Percentiles rank a stretch among this genome's conserved stretches.
phyloP scores from a whole-genome alignment of 2,888 invertebrate genomes.

The Agriotes lineatus region DNA sequence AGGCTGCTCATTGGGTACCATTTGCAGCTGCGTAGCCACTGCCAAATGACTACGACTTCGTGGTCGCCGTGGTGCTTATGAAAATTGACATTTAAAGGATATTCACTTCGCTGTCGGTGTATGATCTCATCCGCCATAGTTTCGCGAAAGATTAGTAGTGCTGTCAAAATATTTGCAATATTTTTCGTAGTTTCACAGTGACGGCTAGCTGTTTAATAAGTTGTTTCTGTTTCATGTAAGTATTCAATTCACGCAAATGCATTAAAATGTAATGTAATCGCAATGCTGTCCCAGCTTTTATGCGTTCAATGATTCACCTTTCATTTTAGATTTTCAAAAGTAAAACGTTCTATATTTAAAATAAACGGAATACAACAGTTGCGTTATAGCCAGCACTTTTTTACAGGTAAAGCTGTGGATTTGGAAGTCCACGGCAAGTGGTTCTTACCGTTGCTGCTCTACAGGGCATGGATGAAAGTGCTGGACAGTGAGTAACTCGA shows the following conservation, averaged over 20 bases:
- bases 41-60: background rate
- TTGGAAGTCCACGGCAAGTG: slow-evolving; percentile 33
- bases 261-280: too few species aligned
- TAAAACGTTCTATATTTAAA: slow-evolving; percentile 5
- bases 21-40: background rate
- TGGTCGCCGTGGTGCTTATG: background rate
- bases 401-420: slow-evolving; percentile 38
- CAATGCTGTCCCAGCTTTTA: too few species aligned
- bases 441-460: slow-evolving; percentile 46
- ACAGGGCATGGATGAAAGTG: slow-evolving; percentile 50
- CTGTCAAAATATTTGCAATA: slow-evolving; percentile 15
- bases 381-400: background rate
- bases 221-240: slow-evolving; percentile 17
- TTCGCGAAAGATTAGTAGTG: slow-evolving; percentile 16
- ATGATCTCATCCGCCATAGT: slow-evolving; percentile 44
- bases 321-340: background rate
- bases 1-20: too few species aligned
- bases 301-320: background rate
- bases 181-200: slow-evolving; percentile 12
- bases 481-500: slow-evolving; percentile 45
- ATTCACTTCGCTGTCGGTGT: slow-evolving; percentile 21
- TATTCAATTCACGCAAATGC: background rate
- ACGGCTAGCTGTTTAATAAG: background rate
- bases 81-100: slow-evolving; percentile 13
- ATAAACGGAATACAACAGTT: background rate